These are phyloP conservation scores for Drosophila kikkawai DNA, from an alignment of 1,140 invertebrate species.

Conservation along the genomic window DNA sequence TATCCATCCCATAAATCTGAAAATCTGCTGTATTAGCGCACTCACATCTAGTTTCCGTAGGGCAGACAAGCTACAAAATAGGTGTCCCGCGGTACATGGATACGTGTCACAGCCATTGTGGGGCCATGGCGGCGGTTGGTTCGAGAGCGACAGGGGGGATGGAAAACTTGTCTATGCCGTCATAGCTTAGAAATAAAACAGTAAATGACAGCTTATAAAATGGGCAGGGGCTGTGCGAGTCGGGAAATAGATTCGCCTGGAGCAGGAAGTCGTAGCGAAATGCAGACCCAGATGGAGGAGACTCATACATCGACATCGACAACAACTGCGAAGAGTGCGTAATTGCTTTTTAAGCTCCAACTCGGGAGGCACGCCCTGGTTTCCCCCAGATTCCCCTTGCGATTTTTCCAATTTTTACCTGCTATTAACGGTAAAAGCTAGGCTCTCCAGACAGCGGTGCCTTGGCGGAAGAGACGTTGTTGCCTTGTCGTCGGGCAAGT, in stretches of 20 bases:
- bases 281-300: constrained; percentile 29
- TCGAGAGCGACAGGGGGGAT: not conserved
- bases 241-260: constrained; percentile 34
- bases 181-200: constrained; percentile 1
- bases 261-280: constrained; percentile 47
- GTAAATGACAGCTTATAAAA: constrained; percentile 29
- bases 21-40: not conserved
- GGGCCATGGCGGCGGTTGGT: constrained; percentile 5
- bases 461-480: constrained; percentile 65
- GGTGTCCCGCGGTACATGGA: constrained; percentile 3
- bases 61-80: constrained; percentile 33
- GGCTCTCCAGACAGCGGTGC: constrained; percentile 17
- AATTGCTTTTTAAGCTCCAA: constrained; percentile 67
- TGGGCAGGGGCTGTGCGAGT: not conserved
- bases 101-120: constrained; percentile 1
- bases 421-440: constrained; percentile 67
- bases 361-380: constrained; percentile 52
- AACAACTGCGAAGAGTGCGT: constrained; percentile 68
- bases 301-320: constrained; percentile 48
- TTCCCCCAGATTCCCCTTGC: not conserved
- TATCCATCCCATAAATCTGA: constrained; percentile 1
- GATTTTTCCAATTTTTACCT: constrained; percentile 7
- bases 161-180: constrained; percentile 22
- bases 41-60: constrained; percentile 5
- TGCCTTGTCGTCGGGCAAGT: constrained; percentile 22